These are phyloP conservation scores for Petrolisthes manimaculis DNA, from an alignment of 2,888 invertebrate species.

Conservation along the genomic window DNA sequence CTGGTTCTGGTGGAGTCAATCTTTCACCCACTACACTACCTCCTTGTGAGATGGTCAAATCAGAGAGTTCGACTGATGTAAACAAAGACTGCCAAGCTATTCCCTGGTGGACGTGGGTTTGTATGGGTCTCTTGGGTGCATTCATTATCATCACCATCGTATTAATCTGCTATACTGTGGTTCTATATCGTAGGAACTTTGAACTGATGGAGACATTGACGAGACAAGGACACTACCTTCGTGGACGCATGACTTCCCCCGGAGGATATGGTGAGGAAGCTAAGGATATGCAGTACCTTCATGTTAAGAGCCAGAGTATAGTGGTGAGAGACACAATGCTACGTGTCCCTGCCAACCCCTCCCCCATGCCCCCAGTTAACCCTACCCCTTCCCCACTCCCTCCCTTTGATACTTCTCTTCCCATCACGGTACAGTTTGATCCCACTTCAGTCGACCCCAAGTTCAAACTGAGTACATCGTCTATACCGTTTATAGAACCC, in stretches of 20 bases:
- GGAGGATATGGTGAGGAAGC: constrained; percentile 1
- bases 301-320: background rate
- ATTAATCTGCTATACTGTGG: background rate
- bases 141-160: background rate
- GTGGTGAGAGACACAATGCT: background rate
- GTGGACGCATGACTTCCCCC: background rate
- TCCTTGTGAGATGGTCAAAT: background rate
- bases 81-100: background rate
- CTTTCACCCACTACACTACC: background rate
- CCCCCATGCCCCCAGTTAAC: background rate
- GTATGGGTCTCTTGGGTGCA: background rate
- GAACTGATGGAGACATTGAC: background rate
- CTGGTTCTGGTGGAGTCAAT: background rate
- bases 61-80: background rate
- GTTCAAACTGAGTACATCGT: no score
- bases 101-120: background rate
- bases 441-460: no score
- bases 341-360: background rate
- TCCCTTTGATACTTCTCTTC: no score
- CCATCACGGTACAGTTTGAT: no score
- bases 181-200: background rate
- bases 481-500: no score
- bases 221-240: background rate
- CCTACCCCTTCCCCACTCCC: no score
- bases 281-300: background rate